Base-by-base conservation (phyloP, 2,113 vertebrate genomes). In the Muscicapa adusta region DNA sequence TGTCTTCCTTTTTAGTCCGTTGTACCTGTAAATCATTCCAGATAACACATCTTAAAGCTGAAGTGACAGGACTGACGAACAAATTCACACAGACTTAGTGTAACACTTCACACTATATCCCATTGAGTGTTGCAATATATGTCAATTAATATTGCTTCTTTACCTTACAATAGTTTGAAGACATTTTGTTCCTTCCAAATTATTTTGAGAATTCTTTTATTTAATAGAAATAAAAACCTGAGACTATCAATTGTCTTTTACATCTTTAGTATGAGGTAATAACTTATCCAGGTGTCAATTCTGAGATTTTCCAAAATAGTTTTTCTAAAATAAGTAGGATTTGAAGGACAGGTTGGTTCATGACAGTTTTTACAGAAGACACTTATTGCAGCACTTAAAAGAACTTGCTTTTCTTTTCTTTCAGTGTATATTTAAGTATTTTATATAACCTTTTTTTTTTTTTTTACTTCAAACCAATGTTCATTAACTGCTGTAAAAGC, bases 31-130 rank as follows among this genome's bases (percentile, higher is more conserved):
- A 98, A 98, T 97, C 97, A 97, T 92, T 98, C 93, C 96, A 97
- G 86, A 96, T 97, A 98, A 97, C 97, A 98, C 97, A 93, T 98
- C 93, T 98, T 95, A 96, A 97, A 98, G 97, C 96, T 96, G 97
- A 98, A 97, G 96, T 98, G 98, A 98, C 97, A 98, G 98, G 97
- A 96, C 91, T 97, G 97, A 97, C 16, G 96, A 96, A 96, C 45
- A 67, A 98, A 98, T 98, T 98, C 98, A 98, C 98, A 98, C 97
- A 96, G 96, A 94, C 92, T 97, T 96, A 77, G 97, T 97, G 97
- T 96, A 97, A 97, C 94, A 98, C 96, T 98, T 98, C 97, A 98
- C 98, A 98, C 98, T 97, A 95, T 88, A 78, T 97, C 97, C 97
- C 95, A 97, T 87, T 94, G 95, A 97, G 97, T 97, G 95, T 95